Evolutionary conservation across 2,888 invertebrate species (phyloP), one percentile per base, ranked within the genome.

Genomic region (Phalangium opilio): DNA sequence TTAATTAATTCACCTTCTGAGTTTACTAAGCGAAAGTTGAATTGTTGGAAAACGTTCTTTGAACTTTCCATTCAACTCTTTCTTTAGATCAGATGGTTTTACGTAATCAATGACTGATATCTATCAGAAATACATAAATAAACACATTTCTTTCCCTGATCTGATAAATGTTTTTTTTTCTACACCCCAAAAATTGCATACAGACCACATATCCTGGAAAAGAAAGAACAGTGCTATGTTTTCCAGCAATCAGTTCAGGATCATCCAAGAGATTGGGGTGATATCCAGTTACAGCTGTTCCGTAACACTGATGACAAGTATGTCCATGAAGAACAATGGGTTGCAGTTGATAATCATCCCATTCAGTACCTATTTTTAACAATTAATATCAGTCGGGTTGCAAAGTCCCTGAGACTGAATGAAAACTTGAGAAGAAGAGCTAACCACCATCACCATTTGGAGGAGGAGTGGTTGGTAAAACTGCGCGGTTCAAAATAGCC

Each of bases 71-170:
- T 96, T 96, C 41, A 96, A 73, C 67, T 95, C 93, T 65, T 89
- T 89, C 68, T 96, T 96, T 57, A 95, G 71, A 66, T 93, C 91
- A 34, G 87, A 85, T 14, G 95, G 91, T 56, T 87, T 80, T 4
- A 91, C 91, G 64, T 95, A 93, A 68, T 93, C 91, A 59, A 95
- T 93, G 41, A 95, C 86, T 1, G 93, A 93, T 1, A 90, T 89
- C 77, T 77, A 65, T 50, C 62, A 63, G 54, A 52, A 47, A n/a
- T n/a, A n/a, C n/a, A 43, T 41, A 44, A 21, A 7, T 15, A n/a
- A 20, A 20, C 8, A n/a, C n/a, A n/a, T n/a, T n/a, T n/a, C n/a
- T n/a, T n/a, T n/a, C n/a, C n/a, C n/a, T n/a, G n/a, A n/a, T n/a
- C n/a, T n/a, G n/a, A n/a, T n/a, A n/a, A n/a, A n/a, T n/a, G n/a